phyloP scores from a whole-genome alignment of 2,797 vertebrate species.

The Acrocephalus scirpaceus region DNA sequence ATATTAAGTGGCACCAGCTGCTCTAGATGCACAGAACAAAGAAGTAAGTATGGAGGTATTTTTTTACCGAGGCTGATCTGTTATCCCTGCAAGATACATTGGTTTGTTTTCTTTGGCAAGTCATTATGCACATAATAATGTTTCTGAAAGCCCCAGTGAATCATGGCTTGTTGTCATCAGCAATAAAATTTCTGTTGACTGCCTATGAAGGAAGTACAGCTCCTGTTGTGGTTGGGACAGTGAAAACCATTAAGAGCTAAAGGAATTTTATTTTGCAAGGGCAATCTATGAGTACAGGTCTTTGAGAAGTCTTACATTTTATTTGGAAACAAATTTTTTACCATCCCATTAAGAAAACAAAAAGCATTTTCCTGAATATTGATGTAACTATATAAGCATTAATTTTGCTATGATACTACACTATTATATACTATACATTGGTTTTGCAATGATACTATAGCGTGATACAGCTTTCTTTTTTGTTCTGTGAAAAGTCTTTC shows the following conservation, averaged over 20 bases:
- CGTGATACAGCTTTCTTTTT: not conserved
- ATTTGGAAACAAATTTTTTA: not conserved
- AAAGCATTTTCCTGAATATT: not conserved
- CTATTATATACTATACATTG: too few species aligned
- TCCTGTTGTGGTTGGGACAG: not conserved
- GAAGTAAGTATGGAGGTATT: not conserved
- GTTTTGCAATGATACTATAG: not conserved
- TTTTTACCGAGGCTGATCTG: not conserved
- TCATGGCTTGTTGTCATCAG: not conserved
- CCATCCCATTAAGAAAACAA: not conserved
- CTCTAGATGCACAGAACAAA: not conserved
- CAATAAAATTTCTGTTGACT: not conserved
- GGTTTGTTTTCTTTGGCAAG: constrained; percentile 20
- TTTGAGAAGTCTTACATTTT: not conserved
- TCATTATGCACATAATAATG: not conserved
- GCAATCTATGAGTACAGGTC: not conserved
- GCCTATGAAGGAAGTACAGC: not conserved
- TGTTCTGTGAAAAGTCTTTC: not conserved
- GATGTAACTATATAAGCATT: not conserved
- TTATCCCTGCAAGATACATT: not conserved
- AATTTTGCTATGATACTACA: not conserved
- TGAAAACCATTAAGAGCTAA: not conserved
- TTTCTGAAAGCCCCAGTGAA: not conserved
- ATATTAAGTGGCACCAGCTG: not conserved
- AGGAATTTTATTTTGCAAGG: not conserved